phyloP scores from a whole-genome alignment of 2,797 vertebrate species.

The Lepus oiostolus region DNA sequence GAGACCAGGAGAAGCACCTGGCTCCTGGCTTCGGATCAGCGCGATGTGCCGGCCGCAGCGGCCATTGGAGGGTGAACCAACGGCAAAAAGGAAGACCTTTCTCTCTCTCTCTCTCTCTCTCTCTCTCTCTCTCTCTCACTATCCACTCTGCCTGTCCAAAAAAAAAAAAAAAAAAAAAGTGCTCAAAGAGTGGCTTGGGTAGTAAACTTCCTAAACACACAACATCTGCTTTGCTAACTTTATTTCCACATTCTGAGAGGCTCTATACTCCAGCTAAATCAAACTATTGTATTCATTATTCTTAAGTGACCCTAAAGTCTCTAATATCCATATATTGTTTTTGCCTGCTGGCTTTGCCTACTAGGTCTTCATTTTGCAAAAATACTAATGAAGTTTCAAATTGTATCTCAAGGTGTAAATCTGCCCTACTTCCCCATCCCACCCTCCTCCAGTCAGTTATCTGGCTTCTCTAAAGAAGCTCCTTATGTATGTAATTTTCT shows the following conservation, averaged over 20 bases:
- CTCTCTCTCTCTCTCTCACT: too few relatives aligned
- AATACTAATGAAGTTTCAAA: not conserved
- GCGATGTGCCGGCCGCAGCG: too few relatives aligned
- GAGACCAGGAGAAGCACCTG: too few relatives aligned
- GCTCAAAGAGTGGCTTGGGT: not conserved
- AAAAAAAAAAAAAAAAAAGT: too few relatives aligned
- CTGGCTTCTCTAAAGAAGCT: not conserved
- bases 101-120: too few relatives aligned
- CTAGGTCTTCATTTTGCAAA: not conserved
- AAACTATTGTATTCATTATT: not conserved
- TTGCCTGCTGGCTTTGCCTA: not conserved
- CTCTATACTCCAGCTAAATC: not conserved
- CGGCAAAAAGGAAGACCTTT: too few relatives aligned
- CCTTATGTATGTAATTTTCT: constrained; percentile 6
- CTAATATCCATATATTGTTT: not conserved
- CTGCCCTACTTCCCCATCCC: not conserved
- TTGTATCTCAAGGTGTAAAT: constrained; percentile 5
- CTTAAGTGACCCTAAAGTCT: not conserved
- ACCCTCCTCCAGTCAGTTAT: not conserved
- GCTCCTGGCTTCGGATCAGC: too few relatives aligned
- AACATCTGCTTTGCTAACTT: not conserved
- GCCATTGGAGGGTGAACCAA: too few relatives aligned
- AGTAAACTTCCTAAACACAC: not conserved
- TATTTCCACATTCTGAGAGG: not conserved
- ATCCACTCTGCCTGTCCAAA: too few relatives aligned